These are phyloP conservation scores for Megaceryle maxima DNA, from an alignment of 2,113 vertebrate species.

Conservation along the genomic window DNA sequence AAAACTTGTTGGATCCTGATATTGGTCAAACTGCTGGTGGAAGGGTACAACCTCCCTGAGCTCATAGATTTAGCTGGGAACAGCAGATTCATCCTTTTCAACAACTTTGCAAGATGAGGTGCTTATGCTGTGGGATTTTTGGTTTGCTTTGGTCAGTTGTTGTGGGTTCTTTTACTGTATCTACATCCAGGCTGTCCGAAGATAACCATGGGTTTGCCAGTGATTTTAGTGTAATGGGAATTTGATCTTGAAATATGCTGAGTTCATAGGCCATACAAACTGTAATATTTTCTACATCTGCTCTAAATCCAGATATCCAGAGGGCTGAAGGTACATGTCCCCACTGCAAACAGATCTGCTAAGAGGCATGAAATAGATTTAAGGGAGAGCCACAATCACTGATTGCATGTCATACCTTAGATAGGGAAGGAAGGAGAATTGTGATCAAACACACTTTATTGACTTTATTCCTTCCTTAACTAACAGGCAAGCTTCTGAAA, in stretches of 20 bases:
- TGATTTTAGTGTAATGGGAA: background rate
- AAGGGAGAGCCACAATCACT: background rate
- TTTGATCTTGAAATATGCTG: background rate
- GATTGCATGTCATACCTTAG: background rate
- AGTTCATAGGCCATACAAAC: background rate
- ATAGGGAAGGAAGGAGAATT: background rate
- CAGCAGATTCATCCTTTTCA: background rate
- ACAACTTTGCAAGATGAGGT: background rate
- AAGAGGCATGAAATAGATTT: background rate
- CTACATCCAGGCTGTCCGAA: background rate
- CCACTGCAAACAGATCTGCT: background rate
- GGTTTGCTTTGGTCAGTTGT: background rate
- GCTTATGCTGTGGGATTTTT: background rate
- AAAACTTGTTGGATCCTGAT: background rate
- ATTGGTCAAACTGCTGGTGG: background rate
- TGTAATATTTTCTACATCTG: background rate
- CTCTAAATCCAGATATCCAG: background rate
- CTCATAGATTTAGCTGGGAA: background rate
- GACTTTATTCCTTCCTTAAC: slow-evolving; percentile 18
- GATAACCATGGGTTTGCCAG: background rate
- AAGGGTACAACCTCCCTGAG: background rate
- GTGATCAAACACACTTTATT: background rate
- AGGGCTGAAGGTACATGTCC: background rate
- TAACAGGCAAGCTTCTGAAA: background rate
- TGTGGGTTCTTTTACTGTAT: background rate